Evolutionary conservation across 2,797 vertebrate genomes (phyloP).

Genomic region (Myotis pilosus): DNA sequence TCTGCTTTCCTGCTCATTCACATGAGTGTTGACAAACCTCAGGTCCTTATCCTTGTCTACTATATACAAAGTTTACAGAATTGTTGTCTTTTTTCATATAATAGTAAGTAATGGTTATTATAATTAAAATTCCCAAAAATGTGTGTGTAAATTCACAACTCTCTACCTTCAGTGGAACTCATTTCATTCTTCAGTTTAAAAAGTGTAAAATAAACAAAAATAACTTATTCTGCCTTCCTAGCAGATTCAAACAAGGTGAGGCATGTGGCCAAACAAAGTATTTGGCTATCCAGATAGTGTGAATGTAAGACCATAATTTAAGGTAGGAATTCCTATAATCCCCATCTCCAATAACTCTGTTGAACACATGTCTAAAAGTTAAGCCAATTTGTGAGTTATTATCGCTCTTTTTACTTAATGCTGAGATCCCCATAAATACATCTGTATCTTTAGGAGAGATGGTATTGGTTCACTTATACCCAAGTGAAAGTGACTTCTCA

Average conservation of each 20-base stretch:
- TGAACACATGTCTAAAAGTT: conserved; percentile 8
- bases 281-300: not conserved
- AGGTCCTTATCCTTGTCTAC: not conserved
- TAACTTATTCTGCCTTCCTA: not conserved
- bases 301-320: not conserved
- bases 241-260: not conserved
- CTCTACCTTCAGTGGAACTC: not conserved
- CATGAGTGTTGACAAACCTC: not conserved
- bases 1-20: not conserved
- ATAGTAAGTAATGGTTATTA: not conserved
- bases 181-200: not conserved
- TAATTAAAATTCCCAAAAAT: conserved; percentile 31
- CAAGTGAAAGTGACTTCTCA: not conserved
- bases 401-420: conserved; percentile 12
- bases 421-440: not conserved
- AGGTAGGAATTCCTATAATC: not conserved
- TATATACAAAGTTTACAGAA: not conserved
- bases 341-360: not conserved
- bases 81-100: not conserved
- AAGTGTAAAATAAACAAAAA: not conserved
- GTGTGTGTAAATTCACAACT: not conserved
- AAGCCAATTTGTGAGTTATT: not conserved
- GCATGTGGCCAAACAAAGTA: not conserved
- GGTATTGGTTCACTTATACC: not conserved
- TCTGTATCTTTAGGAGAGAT: not conserved